Conservation (phyloP, 1,140 invertebrate genomes). For the Plectrocnemia conspersa region DNA sequence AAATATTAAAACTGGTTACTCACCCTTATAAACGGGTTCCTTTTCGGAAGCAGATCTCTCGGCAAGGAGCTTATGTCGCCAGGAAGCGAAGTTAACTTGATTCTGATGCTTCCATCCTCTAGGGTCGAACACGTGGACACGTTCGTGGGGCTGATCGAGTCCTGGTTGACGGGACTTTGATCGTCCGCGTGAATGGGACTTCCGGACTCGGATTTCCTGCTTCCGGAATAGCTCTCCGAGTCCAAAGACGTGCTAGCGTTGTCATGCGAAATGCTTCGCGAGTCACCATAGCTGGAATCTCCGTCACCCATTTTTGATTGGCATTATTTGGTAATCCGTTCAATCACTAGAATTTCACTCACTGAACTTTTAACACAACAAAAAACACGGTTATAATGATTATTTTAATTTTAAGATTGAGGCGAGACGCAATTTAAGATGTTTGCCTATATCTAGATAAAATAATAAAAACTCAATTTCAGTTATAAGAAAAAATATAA, state of each 20-base stretch:
- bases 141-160: conserved; percentile 6
- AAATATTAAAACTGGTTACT: conserved; percentile 16
- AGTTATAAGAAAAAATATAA: too few species aligned
- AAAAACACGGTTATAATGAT: too few species aligned
- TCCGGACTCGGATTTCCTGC: not conserved
- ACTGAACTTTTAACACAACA: too few species aligned
- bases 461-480: too few species aligned
- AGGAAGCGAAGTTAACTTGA: not conserved
- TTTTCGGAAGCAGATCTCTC: conserved; percentile 30
- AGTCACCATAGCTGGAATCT: conserved; percentile 8
- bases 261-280: conserved; percentile 1
- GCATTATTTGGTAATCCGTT: conserved; percentile 5
- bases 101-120: conserved; percentile 5
- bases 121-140: not conserved
- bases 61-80: conserved; percentile 29
- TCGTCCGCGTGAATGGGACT: too few species aligned
- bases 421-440: too few species aligned
- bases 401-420: too few species aligned
- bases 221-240: not conserved
- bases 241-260: not conserved
- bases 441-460: too few species aligned
- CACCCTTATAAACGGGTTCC: conserved; percentile 34
- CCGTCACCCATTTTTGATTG: conserved; percentile 13
- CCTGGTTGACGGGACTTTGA: not conserved
- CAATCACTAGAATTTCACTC: too few species aligned